These are phyloP conservation scores for Paralichthys olivaceus DNA, from an alignment of 2,113 vertebrate genomes.

Conservation along the genomic window DNA sequence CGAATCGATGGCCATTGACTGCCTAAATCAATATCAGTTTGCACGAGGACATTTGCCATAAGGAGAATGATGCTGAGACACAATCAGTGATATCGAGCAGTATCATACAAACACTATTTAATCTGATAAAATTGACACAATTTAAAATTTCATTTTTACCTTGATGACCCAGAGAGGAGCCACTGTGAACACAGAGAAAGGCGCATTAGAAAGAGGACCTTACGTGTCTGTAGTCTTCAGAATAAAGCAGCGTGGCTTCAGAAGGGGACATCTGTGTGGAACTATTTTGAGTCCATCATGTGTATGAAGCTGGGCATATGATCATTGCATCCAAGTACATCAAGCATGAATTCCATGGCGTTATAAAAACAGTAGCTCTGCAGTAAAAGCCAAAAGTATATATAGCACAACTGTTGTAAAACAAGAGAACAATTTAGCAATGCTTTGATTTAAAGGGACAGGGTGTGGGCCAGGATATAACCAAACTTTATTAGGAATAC, in stretches of 20 bases:
- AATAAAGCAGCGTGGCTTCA: conserved; percentile 9
- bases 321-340: background rate
- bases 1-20: conserved; percentile 50
- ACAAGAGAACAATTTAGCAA: too few relatives aligned
- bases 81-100: conserved; percentile 30
- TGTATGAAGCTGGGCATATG: background rate
- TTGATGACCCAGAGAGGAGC: conserved; percentile 22
- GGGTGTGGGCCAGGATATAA: background rate
- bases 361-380: conserved; percentile 6
- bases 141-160: conserved; percentile 9
- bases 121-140: background rate
- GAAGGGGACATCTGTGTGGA: background rate
- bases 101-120: conserved; percentile 6
- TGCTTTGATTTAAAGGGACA: too few relatives aligned
- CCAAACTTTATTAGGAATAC: background rate
- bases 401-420: background rate
- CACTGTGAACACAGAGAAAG: conserved; percentile 18
- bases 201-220: background rate
- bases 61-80: conserved; percentile 12
- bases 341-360: background rate
- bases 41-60: conserved; percentile 38
- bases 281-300: background rate
- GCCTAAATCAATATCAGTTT: conserved; percentile 51
- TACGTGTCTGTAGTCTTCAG: background rate
- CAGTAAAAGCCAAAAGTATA: conserved; percentile 10